phyloP scores from a whole-genome alignment of 1,140 invertebrate genomes.

The Hestina assimilis region DNA sequence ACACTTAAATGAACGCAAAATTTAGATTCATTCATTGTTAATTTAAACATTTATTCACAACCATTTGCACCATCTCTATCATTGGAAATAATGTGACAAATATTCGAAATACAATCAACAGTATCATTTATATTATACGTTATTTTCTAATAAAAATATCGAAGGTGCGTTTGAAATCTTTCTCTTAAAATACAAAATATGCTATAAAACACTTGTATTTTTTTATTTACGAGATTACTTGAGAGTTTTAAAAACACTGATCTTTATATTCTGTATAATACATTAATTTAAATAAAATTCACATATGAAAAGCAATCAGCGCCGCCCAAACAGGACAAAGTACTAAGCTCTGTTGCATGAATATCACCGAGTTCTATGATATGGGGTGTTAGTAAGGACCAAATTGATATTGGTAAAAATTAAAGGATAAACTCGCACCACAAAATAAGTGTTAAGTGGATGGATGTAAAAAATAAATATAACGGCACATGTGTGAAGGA shows the following conservation, averaged over 20 bases:
- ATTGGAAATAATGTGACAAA: constrained; percentile 25
- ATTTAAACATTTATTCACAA: constrained; percentile 55
- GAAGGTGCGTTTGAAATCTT: not conserved
- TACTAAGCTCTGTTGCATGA: too few relatives aligned
- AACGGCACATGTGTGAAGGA: too few relatives aligned
- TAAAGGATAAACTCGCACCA: too few relatives aligned
- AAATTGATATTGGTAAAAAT: too few relatives aligned
- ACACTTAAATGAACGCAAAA: constrained; percentile 3
- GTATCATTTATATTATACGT: constrained; percentile 13
- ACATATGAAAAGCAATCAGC: too few relatives aligned
- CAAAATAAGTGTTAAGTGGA: too few relatives aligned
- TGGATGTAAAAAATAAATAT: too few relatives aligned
- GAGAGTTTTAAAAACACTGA: not conserved
- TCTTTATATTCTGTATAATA: too few relatives aligned
- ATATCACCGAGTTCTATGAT: too few relatives aligned
- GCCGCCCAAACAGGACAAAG: too few relatives aligned
- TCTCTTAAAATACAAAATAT: not conserved
- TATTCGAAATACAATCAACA: constrained; percentile 16
- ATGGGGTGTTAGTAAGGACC: too few relatives aligned
- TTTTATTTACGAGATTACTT: constrained; percentile 1
- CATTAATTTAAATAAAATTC: too few relatives aligned
- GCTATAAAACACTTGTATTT: not conserved
- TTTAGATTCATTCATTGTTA: constrained; percentile 19
- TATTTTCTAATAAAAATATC: constrained; percentile 4
- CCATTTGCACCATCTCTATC: constrained; percentile 52